phyloP scores from a whole-genome alignment of 92 coral and sea anemone species.

The Zoanthus solanderi region DNA sequence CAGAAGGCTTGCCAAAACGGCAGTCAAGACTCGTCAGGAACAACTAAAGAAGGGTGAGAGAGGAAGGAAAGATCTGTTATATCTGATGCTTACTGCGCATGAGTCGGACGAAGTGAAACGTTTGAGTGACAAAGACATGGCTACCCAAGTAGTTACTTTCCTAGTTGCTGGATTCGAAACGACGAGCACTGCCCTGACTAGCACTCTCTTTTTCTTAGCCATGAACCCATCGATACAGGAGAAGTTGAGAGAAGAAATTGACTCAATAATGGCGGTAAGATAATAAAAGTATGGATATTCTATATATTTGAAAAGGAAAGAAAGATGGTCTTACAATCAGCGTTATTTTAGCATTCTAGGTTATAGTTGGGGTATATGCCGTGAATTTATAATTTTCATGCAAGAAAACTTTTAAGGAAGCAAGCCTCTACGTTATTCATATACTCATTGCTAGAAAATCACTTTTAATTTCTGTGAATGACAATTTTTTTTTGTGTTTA shows the following conservation, averaged over 20 bases:
- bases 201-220: background rate
- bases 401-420: no score
- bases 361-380: no score
- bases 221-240: background rate
- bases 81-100: constrained; percentile 16
- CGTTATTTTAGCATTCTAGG: no score
- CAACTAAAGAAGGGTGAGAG: background rate
- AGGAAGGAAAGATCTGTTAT: background rate
- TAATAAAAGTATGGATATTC: no score
- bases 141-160: background rate
- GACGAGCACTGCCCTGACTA: background rate
- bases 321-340: no score
- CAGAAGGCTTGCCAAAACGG: background rate
- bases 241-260: background rate
- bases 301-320: no score
- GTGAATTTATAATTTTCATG: no score
- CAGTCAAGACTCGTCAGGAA: background rate
- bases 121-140: background rate
- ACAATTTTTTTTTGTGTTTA: no score
- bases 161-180: constrained; percentile 8
- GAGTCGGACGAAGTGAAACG: background rate
- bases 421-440: no score
- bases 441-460: no score
- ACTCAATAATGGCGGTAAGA: no score
- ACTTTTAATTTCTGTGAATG: no score